These are phyloP conservation scores for Vollenhovia emeryi DNA, from an alignment of 1,140 invertebrate genomes.

Conservation along the genomic window DNA sequence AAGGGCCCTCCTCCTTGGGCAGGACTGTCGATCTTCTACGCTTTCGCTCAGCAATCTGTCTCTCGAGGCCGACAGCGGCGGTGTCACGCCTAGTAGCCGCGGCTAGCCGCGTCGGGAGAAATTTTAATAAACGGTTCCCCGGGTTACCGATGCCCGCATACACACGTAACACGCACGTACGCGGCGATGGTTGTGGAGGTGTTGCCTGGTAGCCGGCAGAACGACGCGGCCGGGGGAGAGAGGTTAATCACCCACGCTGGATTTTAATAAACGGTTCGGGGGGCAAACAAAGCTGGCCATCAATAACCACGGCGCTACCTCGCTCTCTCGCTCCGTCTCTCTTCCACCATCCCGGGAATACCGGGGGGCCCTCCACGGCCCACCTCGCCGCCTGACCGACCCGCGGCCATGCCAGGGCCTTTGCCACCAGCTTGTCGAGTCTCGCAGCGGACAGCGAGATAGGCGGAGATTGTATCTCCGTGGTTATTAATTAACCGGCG, in stretches of 20 bases:
- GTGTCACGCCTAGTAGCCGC: conserved; percentile 72
- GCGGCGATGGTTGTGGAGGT: conserved; percentile 65
- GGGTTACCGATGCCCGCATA: conserved; percentile 1
- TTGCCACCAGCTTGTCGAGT: conserved; percentile 80
- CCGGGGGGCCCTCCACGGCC: conserved; percentile 57
- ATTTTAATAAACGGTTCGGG: conserved; percentile 84
- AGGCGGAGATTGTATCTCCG: conserved; percentile 84
- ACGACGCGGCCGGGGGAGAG: conserved; percentile 72
- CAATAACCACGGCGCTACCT: conserved; percentile 78
- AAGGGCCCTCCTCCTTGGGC: background rate
- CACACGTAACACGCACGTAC: background rate
- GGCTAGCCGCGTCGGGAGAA: conserved; percentile 57
- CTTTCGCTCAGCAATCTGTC: conserved; percentile 45
- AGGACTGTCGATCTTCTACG: conserved; percentile 4
- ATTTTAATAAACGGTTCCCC: conserved; percentile 75
- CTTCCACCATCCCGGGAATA: conserved; percentile 24
- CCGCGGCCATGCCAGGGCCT: conserved; percentile 72
- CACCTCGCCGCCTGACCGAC: conserved; percentile 63
- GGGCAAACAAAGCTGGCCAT: conserved; percentile 83
- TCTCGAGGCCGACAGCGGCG: conserved; percentile 37
- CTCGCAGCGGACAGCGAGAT: conserved; percentile 77
- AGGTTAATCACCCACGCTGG: conserved; percentile 82
- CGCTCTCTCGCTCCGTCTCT: conserved; percentile 2
- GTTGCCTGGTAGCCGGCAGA: conserved; percentile 76
- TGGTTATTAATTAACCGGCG: conserved; percentile 85